A percentile compares a stretch with the other conserved stretches of the same genome.
Conservation (phyloP, 35 echinoderm and acorn worm species). For the Apostichopus californicus region DNA sequence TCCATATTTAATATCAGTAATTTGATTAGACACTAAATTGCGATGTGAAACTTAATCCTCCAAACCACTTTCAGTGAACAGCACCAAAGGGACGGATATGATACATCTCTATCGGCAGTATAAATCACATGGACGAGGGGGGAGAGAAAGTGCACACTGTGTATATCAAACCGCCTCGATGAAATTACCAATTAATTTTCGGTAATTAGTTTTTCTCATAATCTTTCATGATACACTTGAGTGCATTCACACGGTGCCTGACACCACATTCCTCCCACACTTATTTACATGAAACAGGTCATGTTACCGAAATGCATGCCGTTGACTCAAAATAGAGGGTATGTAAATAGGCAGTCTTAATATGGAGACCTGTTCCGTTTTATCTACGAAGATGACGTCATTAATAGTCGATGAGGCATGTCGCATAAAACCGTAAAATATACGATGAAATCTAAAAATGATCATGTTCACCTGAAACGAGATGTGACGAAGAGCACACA, state of each 20-base stretch:
- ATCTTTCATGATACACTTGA: neutral
- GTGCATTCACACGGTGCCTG: neutral
- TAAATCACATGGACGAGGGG: neutral
- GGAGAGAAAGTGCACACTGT: neutral
- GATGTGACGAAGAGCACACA: too few species aligned
- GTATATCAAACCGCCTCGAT: neutral
- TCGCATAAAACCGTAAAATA: neutral
- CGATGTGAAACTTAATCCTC: neutral
- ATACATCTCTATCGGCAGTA: neutral
- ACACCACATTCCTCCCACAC: neutral
- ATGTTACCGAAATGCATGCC: neutral
- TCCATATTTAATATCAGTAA: neutral
- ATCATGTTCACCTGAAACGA: too few species aligned
- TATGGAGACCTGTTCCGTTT: neutral
- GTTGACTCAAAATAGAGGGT: neutral
- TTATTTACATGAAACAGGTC: constrained; percentile 18
- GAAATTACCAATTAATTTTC: constrained; percentile 30
- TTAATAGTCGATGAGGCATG: neutral
- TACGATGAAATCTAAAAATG: too few species aligned
- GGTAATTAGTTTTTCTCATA: neutral
- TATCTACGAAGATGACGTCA: neutral
- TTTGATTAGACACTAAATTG: neutral
- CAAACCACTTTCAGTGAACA: neutral
- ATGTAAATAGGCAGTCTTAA: neutral
- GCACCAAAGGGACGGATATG: neutral